A percentile compares a stretch with the other conserved stretches of the same genome.
Evolutionary conservation across 2,888 invertebrate species (phyloP).

Genomic region (Troides helena): DNA sequence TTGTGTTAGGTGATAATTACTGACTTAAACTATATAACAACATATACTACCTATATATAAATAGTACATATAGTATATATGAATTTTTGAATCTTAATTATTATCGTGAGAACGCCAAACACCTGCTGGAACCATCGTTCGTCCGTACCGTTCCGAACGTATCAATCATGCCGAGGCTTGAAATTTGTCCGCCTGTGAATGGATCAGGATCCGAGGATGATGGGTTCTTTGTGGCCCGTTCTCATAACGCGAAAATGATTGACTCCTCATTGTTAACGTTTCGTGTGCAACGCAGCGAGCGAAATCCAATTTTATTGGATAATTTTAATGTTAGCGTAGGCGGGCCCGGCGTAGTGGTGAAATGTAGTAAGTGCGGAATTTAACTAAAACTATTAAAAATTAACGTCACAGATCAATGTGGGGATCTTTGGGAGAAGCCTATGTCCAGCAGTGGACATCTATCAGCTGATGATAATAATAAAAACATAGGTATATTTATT

Average conservation of each 20-base stretch:
- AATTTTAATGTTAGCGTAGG: constrained; percentile 55
- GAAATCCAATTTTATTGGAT: constrained; percentile 65
- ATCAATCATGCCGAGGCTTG: constrained; percentile 65
- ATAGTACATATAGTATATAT: too few species aligned
- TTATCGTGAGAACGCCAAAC: constrained; percentile 16
- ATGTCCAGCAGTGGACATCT: too few species aligned
- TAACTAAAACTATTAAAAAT: background rate
- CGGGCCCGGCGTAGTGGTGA: constrained; percentile 35
- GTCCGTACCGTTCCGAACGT: constrained; percentile 41
- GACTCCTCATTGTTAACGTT: constrained; percentile 53
- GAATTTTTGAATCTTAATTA: background rate
- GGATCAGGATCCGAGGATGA: constrained; percentile 29
- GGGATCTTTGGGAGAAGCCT: too few species aligned
- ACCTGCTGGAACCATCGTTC: constrained; percentile 34
- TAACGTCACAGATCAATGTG: background rate
- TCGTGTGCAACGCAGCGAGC: constrained; percentile 48
- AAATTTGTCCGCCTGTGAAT: constrained; percentile 56
- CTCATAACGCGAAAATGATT: constrained; percentile 59
- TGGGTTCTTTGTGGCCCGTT: constrained; percentile 31
- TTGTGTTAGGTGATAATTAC: too few species aligned
- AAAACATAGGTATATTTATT: too few species aligned
- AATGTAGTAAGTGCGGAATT: constrained; percentile 35
- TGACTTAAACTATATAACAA: too few species aligned
- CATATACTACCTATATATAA: too few species aligned
- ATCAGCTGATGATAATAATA: too few species aligned